Evolutionary conservation across 2,113 vertebrate species (phyloP).

Genomic region (Guaruba guarouba): DNA sequence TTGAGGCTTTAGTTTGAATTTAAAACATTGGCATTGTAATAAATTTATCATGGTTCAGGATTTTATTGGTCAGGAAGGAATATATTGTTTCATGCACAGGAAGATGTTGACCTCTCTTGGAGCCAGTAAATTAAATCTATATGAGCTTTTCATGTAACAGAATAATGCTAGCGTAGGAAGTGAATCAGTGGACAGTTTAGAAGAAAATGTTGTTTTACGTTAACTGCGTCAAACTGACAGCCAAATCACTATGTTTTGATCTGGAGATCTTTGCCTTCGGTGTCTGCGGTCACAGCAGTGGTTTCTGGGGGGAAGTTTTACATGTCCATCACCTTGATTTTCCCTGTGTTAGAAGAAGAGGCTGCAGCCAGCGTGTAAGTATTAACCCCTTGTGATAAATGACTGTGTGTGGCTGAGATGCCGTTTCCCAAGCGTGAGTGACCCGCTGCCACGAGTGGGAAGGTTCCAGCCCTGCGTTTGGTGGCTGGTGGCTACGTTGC

Average conservation of each 20-base stretch:
- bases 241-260: background rate
- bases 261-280: background rate
- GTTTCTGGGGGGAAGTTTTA: background rate
- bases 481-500: fast-evolving
- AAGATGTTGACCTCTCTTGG: background rate
- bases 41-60: conserved; percentile 21
- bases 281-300: fast-evolving
- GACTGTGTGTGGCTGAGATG: fast-evolving
- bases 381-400: background rate
- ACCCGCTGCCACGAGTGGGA: fast-evolving
- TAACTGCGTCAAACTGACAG: background rate
- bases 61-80: conserved; percentile 50
- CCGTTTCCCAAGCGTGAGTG: background rate
- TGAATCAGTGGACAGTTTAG: background rate
- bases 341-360: background rate
- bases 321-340: background rate
- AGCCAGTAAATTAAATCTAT: conserved; percentile 38
- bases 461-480: background rate
- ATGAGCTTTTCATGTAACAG: conserved; percentile 12
- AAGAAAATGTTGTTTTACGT: background rate
- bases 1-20: conserved; percentile 25
- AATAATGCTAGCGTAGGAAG: background rate
- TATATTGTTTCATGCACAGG: conserved; percentile 27
- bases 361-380: background rate
- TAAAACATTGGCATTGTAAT: conserved; percentile 28